Base-by-base conservation (phyloP, 2,888 invertebrate genomes). In the Agonopterix arenella region DNA sequence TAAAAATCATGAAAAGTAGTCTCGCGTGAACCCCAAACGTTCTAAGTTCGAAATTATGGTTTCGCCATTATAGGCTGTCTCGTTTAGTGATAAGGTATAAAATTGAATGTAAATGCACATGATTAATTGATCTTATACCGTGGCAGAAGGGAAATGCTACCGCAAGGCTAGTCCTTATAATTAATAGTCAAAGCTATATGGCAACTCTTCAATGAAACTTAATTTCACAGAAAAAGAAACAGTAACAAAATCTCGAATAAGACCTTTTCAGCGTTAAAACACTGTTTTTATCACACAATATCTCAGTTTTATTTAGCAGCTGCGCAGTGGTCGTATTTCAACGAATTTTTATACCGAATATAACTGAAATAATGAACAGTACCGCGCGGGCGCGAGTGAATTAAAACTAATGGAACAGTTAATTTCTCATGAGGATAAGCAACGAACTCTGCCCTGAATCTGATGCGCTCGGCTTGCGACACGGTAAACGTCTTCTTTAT, bases 371-470 rank as follows among this genome's bases (percentile, higher is more conserved):
- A 84, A 85, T 81, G 80, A 80, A 81, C 68, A 68, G 63, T 65
- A 52, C 62, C 70, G 69, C 73, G 68, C 69, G 74, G 70, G 71
- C 70, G 77, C 76, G 73, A 79, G 84, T 83, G 83, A 86, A 86
- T 88, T 86, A 86, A 88, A 88, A 88, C 84, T 88, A 88, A 88
- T 88, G 86, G 86, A 84, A 80, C 82, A 73, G 78, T 84, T 86
- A 86, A 88, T 88, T 88, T 88, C 88, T 88, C 86, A 82, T 80
- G 88, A 86, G 88, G 73, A 84, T 84, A 81, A 78, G 67, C 60
- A 60, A 54, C 60, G 63, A 72, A 70, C 72, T 74, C 73, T 66
- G 68, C 72, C 66, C 28, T 67, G 72, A 74, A 74, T 70, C 65
- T 67, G 68, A 64, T 66, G 64, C 62, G 53, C 53, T 48, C 48